Base-by-base conservation (phyloP, 2,888 invertebrate species). In the Poecilus cupreus region DNA sequence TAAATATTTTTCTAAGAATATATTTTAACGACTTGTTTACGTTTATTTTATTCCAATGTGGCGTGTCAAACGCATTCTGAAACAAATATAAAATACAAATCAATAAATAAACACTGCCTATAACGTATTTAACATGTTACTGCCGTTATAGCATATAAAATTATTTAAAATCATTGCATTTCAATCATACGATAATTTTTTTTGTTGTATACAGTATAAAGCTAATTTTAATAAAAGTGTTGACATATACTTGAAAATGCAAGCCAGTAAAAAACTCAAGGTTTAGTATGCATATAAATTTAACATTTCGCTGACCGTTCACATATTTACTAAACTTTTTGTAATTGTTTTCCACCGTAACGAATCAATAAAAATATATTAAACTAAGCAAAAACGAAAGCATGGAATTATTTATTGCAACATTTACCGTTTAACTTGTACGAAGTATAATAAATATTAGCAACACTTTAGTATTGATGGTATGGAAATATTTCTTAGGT, bases 401-500 rank as follows among this genome's bases (percentile, higher is more conserved):
- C 43, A n/a, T 10, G 1, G 13, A 2, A 49, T 8, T 49, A 18
- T 49, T 49, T 49, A 18, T 43, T 49, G 49, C 49, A 49, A 49
- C 49, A 13, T 49, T 49, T 16, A 16, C 13, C 49, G 13, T 49
- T 49, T 49, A 13, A 13, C 18, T 49, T 18, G 16, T 18, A 49
- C 18, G 49, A 13, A 49, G 5, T 6, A 16, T 16, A 49, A 16
- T 43, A 10, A 43, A 43, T 49, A 49, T 49, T n/a, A n/a, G n/a
- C 49, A 49, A 16, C 49, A 49, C 49, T 49, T 49, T n/a, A 49
- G 3, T 49, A 49, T 16, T 49, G 49, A 49, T 13, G 6, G 18
- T 49, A 49, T 49, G 49, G 16, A 49, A 49, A 49, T 49, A 49
- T 49, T 49, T 49, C 49, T n/a, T n/a, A n/a, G n/a, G n/a, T n/a